A percentile compares a stretch with the other conserved stretches of the same genome.
phyloP scores from a whole-genome alignment of 2,113 vertebrate genomes.

The Phrynosoma platyrhinos region DNA sequence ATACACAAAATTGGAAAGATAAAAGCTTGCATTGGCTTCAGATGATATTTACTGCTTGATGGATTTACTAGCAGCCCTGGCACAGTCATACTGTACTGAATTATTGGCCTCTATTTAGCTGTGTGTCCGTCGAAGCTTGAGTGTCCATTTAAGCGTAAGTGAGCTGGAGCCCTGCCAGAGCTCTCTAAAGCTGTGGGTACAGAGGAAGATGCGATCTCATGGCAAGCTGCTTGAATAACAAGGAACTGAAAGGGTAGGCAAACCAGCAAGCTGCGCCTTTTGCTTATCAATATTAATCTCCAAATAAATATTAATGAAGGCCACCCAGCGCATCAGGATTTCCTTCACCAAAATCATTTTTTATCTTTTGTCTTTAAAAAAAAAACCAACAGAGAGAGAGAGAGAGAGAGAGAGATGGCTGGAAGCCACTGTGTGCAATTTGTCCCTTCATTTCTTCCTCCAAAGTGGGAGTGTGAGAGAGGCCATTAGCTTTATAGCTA shows the following conservation, averaged over 20 bases:
- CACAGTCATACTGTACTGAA: conserved; percentile 87
- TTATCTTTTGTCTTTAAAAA: conserved; percentile 60
- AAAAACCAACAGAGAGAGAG: not conserved
- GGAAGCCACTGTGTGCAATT: conserved; percentile 68
- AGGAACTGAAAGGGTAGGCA: conserved; percentile 61
- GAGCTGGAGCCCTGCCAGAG: conserved; percentile 82
- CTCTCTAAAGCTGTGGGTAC: conserved; percentile 74
- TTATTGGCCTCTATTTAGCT: conserved; percentile 88
- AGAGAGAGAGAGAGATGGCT: conserved; percentile 54
- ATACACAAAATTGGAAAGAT: conserved; percentile 86
- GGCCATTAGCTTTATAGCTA: conserved; percentile 70
- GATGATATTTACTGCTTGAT: conserved; percentile 89
- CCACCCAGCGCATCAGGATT: conserved; percentile 46
- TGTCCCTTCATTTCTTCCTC: conserved; percentile 51
- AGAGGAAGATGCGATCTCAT: conserved; percentile 72
- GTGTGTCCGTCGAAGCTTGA: conserved; percentile 80
- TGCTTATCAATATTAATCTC: conserved; percentile 84
- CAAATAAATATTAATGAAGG: conserved; percentile 83
- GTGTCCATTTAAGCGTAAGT: conserved; percentile 88
- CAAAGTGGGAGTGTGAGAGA: conserved; percentile 64
- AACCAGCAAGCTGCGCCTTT: conserved; percentile 64
- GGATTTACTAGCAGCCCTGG: conserved; percentile 85
- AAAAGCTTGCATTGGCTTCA: conserved; percentile 88
- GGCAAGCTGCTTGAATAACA: conserved; percentile 77
- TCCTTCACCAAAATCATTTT: conserved; percentile 63